phyloP scores from a whole-genome alignment of 2,113 vertebrate species.

The Neodontobutis hainanensis region DNA sequence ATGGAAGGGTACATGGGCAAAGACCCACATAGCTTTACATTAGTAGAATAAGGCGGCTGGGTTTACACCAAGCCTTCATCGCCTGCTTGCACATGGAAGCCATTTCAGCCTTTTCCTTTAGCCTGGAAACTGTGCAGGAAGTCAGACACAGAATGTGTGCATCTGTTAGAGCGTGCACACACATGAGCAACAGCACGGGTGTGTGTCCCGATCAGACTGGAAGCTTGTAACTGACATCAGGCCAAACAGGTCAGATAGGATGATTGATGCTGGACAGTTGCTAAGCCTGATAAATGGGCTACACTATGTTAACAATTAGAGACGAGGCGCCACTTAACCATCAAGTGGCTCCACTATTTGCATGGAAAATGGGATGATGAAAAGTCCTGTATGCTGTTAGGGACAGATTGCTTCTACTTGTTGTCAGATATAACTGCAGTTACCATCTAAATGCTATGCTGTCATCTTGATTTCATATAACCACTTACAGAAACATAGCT shows the following conservation, averaged over 20 bases:
- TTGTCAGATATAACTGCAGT: constrained; percentile 12
- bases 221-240: constrained; percentile 44
- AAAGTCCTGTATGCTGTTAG: not conserved
- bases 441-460: not conserved
- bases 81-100: constrained; percentile 63
- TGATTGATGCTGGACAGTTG: constrained; percentile 62
- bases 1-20: constrained; percentile 6
- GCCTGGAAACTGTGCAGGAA: constrained; percentile 39
- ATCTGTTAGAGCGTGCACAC: constrained; percentile 41
- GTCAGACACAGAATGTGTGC: constrained; percentile 29
- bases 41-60: constrained; percentile 27
- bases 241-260: constrained; percentile 42
- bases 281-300: constrained; percentile 61
- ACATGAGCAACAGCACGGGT: constrained; percentile 50
- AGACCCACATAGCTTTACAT: constrained; percentile 29
- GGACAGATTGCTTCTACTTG: constrained; percentile 13
- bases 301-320: constrained; percentile 58
- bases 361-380: constrained; percentile 25
- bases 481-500: no score
- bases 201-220: constrained; percentile 9
- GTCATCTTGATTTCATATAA: not conserved
- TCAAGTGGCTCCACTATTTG: constrained; percentile 45
- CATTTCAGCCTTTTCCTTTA: constrained; percentile 46
- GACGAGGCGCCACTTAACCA: constrained; percentile 56
- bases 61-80: constrained; percentile 49